Conservation (phyloP, 1,140 invertebrate species). For the Anoplophora glabripennis region DNA sequence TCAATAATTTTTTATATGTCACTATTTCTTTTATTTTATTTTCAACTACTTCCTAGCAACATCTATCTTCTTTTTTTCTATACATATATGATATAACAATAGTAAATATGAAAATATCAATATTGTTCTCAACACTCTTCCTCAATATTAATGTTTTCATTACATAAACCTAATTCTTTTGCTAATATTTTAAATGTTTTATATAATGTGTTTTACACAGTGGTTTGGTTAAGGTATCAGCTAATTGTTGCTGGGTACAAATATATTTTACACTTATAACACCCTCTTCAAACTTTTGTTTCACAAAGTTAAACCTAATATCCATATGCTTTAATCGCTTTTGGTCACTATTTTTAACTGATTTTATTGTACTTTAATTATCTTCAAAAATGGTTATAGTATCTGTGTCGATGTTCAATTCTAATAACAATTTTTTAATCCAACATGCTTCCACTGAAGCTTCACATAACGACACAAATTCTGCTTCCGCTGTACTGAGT, state of each 20-base stretch:
- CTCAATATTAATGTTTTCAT: too few relatives aligned
- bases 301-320: conserved; percentile 15
- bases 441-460: conserved; percentile 45
- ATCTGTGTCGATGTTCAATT: conserved; percentile 22
- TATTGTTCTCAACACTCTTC: too few relatives aligned
- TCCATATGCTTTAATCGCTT: conserved; percentile 40
- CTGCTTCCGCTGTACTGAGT: conserved; percentile 50
- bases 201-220: too few relatives aligned
- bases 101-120: too few relatives aligned
- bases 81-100: too few relatives aligned
- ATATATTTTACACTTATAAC: conserved; percentile 15
- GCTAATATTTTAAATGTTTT: too few relatives aligned
- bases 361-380: conserved; percentile 19
- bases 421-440: conserved; percentile 39
- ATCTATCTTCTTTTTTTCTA: too few relatives aligned
- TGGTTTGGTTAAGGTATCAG: conserved; percentile 30
- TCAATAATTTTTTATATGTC: too few relatives aligned
- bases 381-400: conserved; percentile 14
- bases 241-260: conserved; percentile 13
- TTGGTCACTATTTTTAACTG: conserved; percentile 13
- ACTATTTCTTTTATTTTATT: too few relatives aligned
- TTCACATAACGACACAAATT: conserved; percentile 49
- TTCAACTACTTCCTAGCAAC: too few relatives aligned
- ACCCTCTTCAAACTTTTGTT: conserved; percentile 26
- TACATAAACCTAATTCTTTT: too few relatives aligned